Conservation (phyloP, 2,797 vertebrate genomes). For the Cichlasoma orientale region DNA sequence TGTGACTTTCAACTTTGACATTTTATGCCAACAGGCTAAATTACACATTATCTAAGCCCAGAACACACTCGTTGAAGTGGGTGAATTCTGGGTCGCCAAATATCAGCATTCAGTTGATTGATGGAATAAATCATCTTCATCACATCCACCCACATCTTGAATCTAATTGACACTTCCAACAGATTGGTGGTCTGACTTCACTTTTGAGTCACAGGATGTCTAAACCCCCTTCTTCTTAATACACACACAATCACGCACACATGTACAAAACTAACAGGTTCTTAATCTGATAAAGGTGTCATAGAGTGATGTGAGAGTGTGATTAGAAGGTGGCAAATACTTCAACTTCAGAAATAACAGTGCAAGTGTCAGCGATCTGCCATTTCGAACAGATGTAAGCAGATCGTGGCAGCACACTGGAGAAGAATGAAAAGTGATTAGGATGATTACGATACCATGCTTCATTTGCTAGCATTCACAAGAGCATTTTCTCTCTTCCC, state of each 20-base stretch:
- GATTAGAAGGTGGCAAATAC: conserved; percentile 62
- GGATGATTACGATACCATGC: background rate
- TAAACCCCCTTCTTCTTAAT: conserved; percentile 1
- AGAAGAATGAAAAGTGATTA: background rate
- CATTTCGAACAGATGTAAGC: conserved; percentile 45
- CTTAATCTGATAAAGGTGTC: conserved; percentile 50
- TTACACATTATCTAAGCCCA: conserved; percentile 3
- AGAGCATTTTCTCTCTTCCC: background rate
- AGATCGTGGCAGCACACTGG: conserved; percentile 15
- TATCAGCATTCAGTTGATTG: conserved; percentile 8
- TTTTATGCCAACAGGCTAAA: conserved; percentile 25
- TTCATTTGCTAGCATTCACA: conserved; percentile 2
- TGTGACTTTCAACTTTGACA: conserved; percentile 17
- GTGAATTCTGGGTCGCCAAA: conserved; percentile 18
- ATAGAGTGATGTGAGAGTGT: conserved; percentile 30
- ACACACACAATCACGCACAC: background rate
- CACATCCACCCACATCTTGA: conserved; percentile 31
- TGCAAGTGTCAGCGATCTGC: conserved; percentile 35
- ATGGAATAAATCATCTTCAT: conserved; percentile 37
- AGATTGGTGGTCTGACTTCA: conserved; percentile 43
- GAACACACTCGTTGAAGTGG: background rate
- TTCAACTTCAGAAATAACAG: conserved; percentile 61
- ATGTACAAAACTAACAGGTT: conserved; percentile 41
- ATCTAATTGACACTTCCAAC: conserved; percentile 56
- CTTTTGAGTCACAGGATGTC: conserved; percentile 39